Evolutionary conservation across 1,140 invertebrate genomes (phyloP).

Genomic region (Sycophila sp.): DNA sequence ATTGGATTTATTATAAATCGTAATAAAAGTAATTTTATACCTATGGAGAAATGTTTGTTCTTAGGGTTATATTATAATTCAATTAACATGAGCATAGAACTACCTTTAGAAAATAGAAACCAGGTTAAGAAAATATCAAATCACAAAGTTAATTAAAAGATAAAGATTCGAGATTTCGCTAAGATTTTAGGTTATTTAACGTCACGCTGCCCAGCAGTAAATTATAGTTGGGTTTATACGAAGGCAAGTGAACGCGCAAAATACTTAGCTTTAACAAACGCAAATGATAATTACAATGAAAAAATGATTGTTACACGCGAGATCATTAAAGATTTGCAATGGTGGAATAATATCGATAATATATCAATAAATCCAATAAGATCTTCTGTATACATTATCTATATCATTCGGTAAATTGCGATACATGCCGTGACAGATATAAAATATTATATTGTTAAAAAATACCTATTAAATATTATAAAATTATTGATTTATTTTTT

Average conservation of each 20-base stretch:
- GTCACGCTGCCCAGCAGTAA: too few relatives aligned
- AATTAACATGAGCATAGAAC: not conserved
- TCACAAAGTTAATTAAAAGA: not conserved
- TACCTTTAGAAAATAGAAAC: not conserved
- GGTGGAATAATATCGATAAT: constrained; percentile 39
- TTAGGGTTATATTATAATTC: constrained; percentile 16
- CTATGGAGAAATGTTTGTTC: not conserved
- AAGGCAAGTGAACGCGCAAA: too few relatives aligned
- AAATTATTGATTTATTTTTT: too few relatives aligned
- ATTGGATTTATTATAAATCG: constrained; percentile 3
- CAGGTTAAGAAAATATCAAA: constrained; percentile 2
- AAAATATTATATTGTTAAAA: too few relatives aligned
- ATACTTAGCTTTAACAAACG: too few relatives aligned
- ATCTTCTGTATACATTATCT: constrained; percentile 47
- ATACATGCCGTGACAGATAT: too few relatives aligned
- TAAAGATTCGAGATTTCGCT: not conserved
- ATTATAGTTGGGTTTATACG: too few relatives aligned
- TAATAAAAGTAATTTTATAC: not conserved
- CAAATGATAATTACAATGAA: constrained; percentile 28
- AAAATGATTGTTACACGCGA: constrained; percentile 26
- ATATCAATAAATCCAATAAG: constrained; percentile 56
- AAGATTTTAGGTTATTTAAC: too few relatives aligned
- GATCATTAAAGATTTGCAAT: constrained; percentile 14
- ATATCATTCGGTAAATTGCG: too few relatives aligned
- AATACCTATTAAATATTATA: too few relatives aligned